These are phyloP conservation scores for Salvator merianae DNA, from an alignment of 2,113 vertebrate genomes.

Conservation along the genomic window DNA sequence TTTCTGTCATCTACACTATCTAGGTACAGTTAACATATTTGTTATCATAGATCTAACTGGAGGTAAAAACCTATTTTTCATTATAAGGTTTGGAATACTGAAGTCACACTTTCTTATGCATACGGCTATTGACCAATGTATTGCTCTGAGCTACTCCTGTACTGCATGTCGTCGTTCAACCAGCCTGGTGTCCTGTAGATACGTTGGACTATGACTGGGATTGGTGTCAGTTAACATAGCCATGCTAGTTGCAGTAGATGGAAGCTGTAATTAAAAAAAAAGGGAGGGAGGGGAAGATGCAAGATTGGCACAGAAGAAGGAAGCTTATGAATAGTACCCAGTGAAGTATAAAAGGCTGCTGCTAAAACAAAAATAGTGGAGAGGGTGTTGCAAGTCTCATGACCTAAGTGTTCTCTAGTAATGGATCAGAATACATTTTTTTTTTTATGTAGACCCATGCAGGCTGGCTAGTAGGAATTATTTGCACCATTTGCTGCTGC, in stretches of 20 bases:
- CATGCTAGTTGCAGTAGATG: too few relatives aligned
- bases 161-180: too few relatives aligned
- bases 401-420: not conserved
- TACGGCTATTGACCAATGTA: too few relatives aligned
- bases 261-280: too few relatives aligned
- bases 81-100: not conserved
- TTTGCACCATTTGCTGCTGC: not conserved
- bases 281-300: too few relatives aligned
- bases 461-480: not conserved
- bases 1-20: not conserved
- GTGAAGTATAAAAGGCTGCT: not conserved
- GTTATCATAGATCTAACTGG: not conserved
- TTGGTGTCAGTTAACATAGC: too few relatives aligned
- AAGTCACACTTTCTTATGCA: not conserved
- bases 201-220: too few relatives aligned
- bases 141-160: too few relatives aligned
- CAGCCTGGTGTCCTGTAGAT: too few relatives aligned
- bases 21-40: not conserved
- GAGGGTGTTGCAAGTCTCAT: not conserved
- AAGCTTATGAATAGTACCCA: not conserved
- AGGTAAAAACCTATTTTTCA: not conserved
- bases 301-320: not conserved
- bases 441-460: too few relatives aligned
- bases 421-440: not conserved
- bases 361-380: not conserved